phyloP scores from a whole-genome alignment of 2,113 vertebrate genomes.

The Sapajus apella region DNA sequence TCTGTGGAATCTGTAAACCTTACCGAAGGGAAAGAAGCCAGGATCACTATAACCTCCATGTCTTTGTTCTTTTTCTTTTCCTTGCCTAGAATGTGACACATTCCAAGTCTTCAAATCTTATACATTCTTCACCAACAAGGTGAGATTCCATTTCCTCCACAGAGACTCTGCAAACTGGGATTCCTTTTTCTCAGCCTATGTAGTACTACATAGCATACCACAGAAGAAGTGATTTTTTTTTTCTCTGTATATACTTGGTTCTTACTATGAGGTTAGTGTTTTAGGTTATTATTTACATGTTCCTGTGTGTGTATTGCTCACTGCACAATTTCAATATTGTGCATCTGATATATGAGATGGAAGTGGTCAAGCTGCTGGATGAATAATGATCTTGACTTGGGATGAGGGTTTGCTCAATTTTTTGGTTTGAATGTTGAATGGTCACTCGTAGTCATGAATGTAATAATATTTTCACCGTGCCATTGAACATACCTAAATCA shows the following conservation, averaged over 20 bases:
- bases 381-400: neutral
- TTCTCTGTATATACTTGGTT: neutral
- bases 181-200: neutral
- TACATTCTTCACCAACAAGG: neutral
- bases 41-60: neutral
- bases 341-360: neutral
- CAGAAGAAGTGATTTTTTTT: neutral
- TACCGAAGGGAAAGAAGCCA: neutral
- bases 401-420: neutral
- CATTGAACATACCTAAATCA: neutral
- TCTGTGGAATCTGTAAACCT: neutral
- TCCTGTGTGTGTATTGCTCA: neutral
- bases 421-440: neutral
- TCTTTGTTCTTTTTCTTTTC: neutral
- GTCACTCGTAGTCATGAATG: neutral
- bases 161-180: neutral
- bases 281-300: neutral
- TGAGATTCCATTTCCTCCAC: neutral
- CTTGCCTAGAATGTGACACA: neutral
- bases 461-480: neutral
- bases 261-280: neutral
- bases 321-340: neutral
- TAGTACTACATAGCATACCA: accelerated
- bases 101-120: neutral
- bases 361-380: neutral